Conservation (phyloP, 2,113 vertebrate species). For the Corydoras sp. region DNA sequence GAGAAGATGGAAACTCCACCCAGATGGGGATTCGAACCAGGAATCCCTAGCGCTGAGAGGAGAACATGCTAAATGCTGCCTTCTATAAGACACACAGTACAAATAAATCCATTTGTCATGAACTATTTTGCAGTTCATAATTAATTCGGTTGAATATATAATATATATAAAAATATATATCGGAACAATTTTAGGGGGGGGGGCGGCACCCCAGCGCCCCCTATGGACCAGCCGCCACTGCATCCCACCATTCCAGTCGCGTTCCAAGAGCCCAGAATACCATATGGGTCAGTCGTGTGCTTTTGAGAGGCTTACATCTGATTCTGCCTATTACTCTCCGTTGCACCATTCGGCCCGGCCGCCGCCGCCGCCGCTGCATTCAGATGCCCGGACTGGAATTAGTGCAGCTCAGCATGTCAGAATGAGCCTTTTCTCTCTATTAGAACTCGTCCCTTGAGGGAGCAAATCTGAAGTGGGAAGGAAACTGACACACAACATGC, state of each 20-base stretch:
- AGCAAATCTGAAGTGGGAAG: conserved; percentile 12
- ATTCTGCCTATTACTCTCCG: conserved; percentile 45
- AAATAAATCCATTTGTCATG: no score
- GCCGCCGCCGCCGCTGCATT: conserved; percentile 37
- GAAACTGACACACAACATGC: conserved; percentile 27
- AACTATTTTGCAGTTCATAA: no score
- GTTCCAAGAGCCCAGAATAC: conserved; percentile 14
- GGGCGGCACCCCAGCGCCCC: no score
- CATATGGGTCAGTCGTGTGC: conserved; percentile 21
- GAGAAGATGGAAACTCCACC: no score
- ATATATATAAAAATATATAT: no score
- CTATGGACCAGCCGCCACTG: no score
- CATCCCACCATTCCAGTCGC: conserved; percentile 7
- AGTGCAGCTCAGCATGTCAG: conserved; percentile 30
- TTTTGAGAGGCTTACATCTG: conserved; percentile 33
- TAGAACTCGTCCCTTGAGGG: conserved; percentile 27
- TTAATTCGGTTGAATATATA: no score
- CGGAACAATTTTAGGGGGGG: no score
- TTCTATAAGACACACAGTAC: no score
- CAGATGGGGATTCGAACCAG: no score
- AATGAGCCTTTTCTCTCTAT: conserved; percentile 32
- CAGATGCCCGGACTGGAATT: conserved; percentile 35
- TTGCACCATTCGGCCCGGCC: conserved; percentile 37
- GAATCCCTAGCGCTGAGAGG: no score
- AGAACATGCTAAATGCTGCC: no score